Evolutionary conservation across 2,888 invertebrate genomes (phyloP), one percentile per base, ranked within the genome.

Genomic region (Branchellion lobata): DNA sequence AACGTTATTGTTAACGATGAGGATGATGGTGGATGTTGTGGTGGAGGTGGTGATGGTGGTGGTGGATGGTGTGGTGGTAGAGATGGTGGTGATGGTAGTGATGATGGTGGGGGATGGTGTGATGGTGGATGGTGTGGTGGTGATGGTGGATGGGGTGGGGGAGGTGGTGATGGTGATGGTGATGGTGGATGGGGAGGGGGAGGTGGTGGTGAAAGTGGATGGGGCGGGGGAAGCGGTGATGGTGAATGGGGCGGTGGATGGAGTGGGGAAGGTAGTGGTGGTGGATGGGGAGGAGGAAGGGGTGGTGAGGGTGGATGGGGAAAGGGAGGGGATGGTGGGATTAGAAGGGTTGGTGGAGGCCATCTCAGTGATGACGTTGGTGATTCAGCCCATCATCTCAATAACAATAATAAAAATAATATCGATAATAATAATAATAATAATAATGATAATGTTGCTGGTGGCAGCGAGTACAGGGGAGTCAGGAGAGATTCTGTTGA

Each of bases 361-460:
- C n/a, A n/a, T n/a, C n/a, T n/a, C n/a, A n/a, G n/a, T n/a, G n/a
- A n/a, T n/a, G n/a, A n/a, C n/a, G n/a, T n/a, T n/a, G n/a, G n/a
- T n/a, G n/a, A n/a, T n/a, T n/a, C n/a, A n/a, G n/a, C n/a, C n/a
- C 5, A 69, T 34, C 8, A 31, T 18, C 3, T 69, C 14, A 31
- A 69, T 27, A 31, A 69, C 31, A 34, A n/a, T 34, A 34, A 8
- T 29, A 5, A 69, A 5, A 34, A 69, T 33, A 27, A 31, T 21
- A 27, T 11, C 29, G n/a, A 27, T 69, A 27, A 69, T 34, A 29
- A 69, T n/a, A 69, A 69, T 34, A n/a, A 24, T 18, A 31, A 47
- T n/a, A 47, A 74, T 74, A 47, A 74, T 74, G 40, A 74, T 74
- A 47, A 74, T 14, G 40, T 3, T 47, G 40, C 3, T 21, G 24